These are phyloP conservation scores for Spinibarbus caldwelli DNA, from an alignment of 2,797 vertebrate genomes.

Conservation along the genomic window DNA sequence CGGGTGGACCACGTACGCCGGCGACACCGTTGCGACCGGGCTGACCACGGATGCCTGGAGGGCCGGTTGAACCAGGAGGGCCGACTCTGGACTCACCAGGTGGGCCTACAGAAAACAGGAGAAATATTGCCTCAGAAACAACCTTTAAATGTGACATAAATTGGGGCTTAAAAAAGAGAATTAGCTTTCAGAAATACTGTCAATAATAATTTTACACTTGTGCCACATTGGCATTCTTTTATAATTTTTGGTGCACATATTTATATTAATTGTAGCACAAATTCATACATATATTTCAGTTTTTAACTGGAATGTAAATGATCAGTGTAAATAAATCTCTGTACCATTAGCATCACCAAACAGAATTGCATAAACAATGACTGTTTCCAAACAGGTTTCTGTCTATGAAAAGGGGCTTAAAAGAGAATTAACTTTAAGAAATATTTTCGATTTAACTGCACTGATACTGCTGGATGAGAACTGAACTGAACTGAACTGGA, in stretches of 20 bases:
- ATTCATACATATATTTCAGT: neutral
- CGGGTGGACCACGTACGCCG: slow-evolving; percentile 88
- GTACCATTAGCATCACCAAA: neutral
- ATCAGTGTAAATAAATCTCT: neutral
- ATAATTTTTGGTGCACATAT: neutral
- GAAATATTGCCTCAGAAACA: neutral
- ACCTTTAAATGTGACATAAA: neutral
- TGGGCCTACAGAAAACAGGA: slow-evolving; percentile 77
- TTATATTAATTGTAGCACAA: neutral
- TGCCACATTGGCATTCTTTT: neutral
- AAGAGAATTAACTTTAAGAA: neutral
- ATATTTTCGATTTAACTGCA: neutral
- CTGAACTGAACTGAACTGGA: neutral
- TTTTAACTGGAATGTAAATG: neutral
- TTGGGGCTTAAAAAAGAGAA: neutral
- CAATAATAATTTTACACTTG: neutral
- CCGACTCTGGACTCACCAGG: slow-evolving; percentile 91
- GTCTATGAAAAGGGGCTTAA: neutral
- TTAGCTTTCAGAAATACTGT: neutral
- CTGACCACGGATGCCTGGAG: slow-evolving; percentile 86
- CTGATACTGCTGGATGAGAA: neutral
- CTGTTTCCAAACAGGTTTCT: neutral
- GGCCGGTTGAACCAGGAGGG: slow-evolving; percentile 85
- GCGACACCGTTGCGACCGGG: slow-evolving; percentile 89
- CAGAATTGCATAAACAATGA: neutral